Percentiles rank a stretch among this genome's conserved stretches.
Evolutionary conservation across 2,888 invertebrate species (phyloP).

Genomic region (Hyles lineata): DNA sequence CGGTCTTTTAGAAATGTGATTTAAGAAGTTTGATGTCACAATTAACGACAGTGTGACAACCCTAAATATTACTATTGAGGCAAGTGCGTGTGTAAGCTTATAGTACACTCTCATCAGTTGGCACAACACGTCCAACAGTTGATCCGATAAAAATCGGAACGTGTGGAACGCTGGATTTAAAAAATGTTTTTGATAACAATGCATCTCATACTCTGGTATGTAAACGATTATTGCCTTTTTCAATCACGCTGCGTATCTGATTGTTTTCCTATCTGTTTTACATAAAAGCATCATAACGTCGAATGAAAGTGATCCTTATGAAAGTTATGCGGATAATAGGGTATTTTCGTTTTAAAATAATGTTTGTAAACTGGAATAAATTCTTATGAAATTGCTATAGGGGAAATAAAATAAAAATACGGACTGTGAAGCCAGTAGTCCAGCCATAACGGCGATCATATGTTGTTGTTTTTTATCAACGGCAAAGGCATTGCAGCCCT

Average conservation of each 20-base stretch:
- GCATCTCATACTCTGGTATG: background rate
- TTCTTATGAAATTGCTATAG: no score
- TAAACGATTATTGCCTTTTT: background rate
- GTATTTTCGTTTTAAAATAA: background rate
- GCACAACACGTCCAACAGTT: background rate
- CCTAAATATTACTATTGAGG: no score
- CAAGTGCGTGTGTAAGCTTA: background rate
- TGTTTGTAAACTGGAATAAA: background rate
- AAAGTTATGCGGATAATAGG: background rate
- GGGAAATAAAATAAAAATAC: no score
- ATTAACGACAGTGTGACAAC: no score
- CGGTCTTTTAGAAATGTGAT: no score
- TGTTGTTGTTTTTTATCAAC: background rate
- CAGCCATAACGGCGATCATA: no score
- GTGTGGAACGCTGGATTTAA: background rate
- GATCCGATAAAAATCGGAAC: background rate
- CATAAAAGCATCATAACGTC: background rate
- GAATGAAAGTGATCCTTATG: background rate
- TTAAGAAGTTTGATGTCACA: no score
- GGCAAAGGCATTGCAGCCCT: background rate
- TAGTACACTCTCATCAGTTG: background rate
- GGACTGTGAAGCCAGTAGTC: no score
- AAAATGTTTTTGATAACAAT: background rate
- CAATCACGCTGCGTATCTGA: background rate
- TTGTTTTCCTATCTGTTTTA: conserved; percentile 6